Base-by-base conservation (phyloP, 2,797 vertebrate species). In the Paratrypauchen microcephalus region DNA sequence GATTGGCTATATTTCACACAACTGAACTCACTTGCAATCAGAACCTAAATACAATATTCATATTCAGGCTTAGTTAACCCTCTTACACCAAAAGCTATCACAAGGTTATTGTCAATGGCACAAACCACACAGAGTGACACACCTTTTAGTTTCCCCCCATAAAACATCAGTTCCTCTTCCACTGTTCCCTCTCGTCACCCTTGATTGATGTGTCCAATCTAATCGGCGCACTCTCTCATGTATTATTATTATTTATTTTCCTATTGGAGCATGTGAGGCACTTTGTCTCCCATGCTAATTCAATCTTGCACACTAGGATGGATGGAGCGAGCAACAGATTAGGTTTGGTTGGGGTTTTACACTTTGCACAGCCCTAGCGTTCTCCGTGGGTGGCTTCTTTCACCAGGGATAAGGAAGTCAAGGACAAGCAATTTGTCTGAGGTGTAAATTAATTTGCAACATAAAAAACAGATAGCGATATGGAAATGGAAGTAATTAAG, bases 401-500 rank as follows among this genome's bases (percentile, higher is more conserved):
- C 63, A 45, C 72, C 68, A 76, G 75, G 75, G 77, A 87, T 77
- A 72, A 68, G 84, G 61, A 79, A 88, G 83, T 84, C 86, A 90
- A 90, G 88, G 89, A 89, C 88, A 81, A 80, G 79, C 77, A 86
- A 88, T 91, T 91, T 86, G 83, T 91, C 79, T 83, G 80, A 82
- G 77, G 81, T 89, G 79, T 88, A 86, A 92, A 93, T 92, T 87
- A 86, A 92, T 92, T 91, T 90, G 85, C 83, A 73, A 75, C 82
- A 85, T 90, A 84, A 79, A 83, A 87, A 88, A 82, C 73, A 83
- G 80, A 92, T 75, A 78, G 80, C 70, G 77, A 80, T 88, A 85
- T 88, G 86, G 84, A 92, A 91, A 86, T 88, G 84, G 81, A 89
- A 88, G 88, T 89, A 91, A 93, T 94, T 94, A 94, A 86, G 85